phyloP scores from a whole-genome alignment of 2,888 invertebrate genomes.

The Caenorhabditis afra region DNA sequence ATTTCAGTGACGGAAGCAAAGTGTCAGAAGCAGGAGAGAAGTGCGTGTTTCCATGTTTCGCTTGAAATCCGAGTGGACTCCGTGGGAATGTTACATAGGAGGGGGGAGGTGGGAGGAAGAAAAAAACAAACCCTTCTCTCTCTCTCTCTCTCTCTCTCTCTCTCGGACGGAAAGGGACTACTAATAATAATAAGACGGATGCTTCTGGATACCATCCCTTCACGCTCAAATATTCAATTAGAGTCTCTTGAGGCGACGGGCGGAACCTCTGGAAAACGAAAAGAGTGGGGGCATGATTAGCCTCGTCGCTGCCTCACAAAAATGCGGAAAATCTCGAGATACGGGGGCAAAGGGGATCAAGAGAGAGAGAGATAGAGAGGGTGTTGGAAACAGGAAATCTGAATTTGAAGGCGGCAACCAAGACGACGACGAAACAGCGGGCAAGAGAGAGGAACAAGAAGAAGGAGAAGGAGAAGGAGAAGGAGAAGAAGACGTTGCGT shows the following conservation, averaged over 20 bases:
- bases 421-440: not conserved
- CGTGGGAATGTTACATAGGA: constrained; percentile 26
- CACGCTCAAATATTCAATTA: constrained; percentile 9
- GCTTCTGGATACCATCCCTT: not conserved
- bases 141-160: too few species aligned
- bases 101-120: constrained; percentile 3
- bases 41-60: constrained; percentile 19
- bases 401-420: not conserved
- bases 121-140: constrained; percentile 16
- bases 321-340: constrained; percentile 37
- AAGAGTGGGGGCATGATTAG: constrained; percentile 6
- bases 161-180: not conserved
- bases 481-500: constrained; percentile 30
- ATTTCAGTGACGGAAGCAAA: constrained; percentile 37
- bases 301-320: constrained; percentile 8
- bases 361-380: not conserved
- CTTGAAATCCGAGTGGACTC: constrained; percentile 20
- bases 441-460: not conserved
- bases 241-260: not conserved
- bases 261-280: constrained; percentile 5
- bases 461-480: constrained; percentile 1
- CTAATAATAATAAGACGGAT: not conserved
- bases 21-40: constrained; percentile 28
- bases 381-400: constrained; percentile 36
- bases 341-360: constrained; percentile 27